Base-by-base conservation (phyloP, 2,797 vertebrate species). In the Enteromius afrohamiltoni region DNA sequence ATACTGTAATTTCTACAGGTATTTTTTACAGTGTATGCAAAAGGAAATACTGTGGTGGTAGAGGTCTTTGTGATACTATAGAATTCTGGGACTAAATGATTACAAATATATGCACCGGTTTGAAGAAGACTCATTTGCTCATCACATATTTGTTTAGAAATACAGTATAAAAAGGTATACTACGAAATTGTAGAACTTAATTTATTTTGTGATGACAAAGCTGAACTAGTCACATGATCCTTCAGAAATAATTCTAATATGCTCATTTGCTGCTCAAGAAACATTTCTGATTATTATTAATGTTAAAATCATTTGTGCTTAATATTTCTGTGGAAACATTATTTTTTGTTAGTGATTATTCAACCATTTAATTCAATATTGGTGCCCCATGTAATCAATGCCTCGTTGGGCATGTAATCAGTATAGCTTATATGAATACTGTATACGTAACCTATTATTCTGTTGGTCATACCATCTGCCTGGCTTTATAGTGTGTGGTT, bases 401-500 rank as follows among this genome's bases (percentile, higher is more conserved):
- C 49, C 34, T 9, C 0, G 0, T 42, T 68, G 23, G 37, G 11
- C 81, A 58, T 58, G 49, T 68, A 55, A 83, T 83, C 62, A 68
- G 23, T 40, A 51, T 26, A 17, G 17, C 60, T 53, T 21, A 58
- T 83, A 34, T 55, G 6, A 82, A 40, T 31, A 60, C 23, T 58
- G 40, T 64, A 69, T 80, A 80, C 67, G 64, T 23, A 77, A 79
- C 80, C 83, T 76, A 68, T 70, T 49, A 83, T 69, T 83, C 58
- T 70, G 34, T 67, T 21, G 78, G 74, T 74, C 78, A 85, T 11
- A 74, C 73, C 55, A 74, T 55, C 71, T 74, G 69, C 53, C 51
- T 79, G 69, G 17, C 58, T 71, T 82, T 86, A 74, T 83, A 78
- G 64, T 49, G 47, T n/a, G 26, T 82, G 47, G 53, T 73, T 85